Evolutionary conservation across 2,797 vertebrate genomes (phyloP).

Genomic region (Orestias chungarensis): DNA sequence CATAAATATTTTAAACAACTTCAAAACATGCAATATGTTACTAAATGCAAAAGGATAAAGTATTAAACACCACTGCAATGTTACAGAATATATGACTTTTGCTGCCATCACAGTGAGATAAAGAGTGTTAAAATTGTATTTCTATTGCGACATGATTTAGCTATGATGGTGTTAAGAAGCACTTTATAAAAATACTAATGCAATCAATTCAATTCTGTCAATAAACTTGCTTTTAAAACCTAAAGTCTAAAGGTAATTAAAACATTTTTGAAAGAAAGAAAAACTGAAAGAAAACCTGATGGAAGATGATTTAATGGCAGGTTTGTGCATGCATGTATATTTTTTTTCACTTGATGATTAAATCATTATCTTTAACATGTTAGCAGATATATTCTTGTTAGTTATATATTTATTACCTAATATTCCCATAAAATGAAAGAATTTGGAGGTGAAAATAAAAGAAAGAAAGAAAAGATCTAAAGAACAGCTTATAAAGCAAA

Average conservation of each 20-base stretch:
- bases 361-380: background rate
- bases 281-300: background rate
- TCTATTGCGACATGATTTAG: background rate
- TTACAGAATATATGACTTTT: too few relatives aligned
- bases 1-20: too few relatives aligned
- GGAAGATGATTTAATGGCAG: background rate
- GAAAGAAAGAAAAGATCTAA: background rate
- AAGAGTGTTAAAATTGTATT: background rate
- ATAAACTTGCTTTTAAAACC: too few relatives aligned
- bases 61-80: too few relatives aligned
- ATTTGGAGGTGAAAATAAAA: background rate
- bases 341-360: background rate
- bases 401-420: background rate
- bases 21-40: too few relatives aligned
- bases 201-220: too few relatives aligned
- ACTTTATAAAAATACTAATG: too few relatives aligned
- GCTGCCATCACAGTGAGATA: too few relatives aligned
- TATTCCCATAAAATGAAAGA: background rate
- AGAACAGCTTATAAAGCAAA: background rate
- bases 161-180: too few relatives aligned
- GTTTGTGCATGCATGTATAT: background rate
- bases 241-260: background rate
- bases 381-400: background rate
- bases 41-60: too few relatives aligned
- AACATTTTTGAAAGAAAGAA: background rate